phyloP scores from a whole-genome alignment of 2,888 invertebrate genomes.

The Sacculina carcini region DNA sequence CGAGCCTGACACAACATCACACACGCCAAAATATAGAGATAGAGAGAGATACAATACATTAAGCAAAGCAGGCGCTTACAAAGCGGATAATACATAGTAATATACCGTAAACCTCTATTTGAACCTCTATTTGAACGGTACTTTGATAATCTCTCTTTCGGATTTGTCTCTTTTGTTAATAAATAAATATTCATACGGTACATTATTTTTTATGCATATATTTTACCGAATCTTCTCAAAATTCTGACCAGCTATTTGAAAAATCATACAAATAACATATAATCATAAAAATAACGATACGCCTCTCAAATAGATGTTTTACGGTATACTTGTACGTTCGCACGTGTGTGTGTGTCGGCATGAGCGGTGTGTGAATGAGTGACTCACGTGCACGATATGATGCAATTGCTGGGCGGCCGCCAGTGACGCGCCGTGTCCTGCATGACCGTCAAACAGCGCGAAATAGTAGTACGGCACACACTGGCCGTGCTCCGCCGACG shows the following conservation, averaged over 20 bases:
- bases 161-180: too few species aligned
- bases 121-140: too few species aligned
- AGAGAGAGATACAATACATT: too few species aligned
- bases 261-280: neutral
- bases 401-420: conserved; percentile 49
- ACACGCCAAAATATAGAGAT: conserved; percentile 5
- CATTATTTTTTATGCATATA: too few species aligned
- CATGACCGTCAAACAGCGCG: conserved; percentile 63
- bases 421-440: conserved; percentile 49
- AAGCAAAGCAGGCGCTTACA: too few species aligned
- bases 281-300: conserved; percentile 1
- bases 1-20: conserved; percentile 7
- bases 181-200: too few species aligned
- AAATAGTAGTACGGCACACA: conserved; percentile 41
- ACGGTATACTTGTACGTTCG: too few species aligned
- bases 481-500: conserved; percentile 16
- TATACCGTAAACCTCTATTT: too few species aligned
- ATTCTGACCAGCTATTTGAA: too few species aligned
- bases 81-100: too few species aligned
- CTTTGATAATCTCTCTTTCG: too few species aligned
- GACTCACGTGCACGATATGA: conserved; percentile 39
- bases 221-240: conserved; percentile 2
- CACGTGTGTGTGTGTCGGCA: neutral
- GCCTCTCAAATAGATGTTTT: too few species aligned
- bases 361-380: neutral